Evolutionary conservation across 2,888 invertebrate genomes (phyloP), one percentile per base, ranked within the genome.

Genomic region (Ctena decussata): DNA sequence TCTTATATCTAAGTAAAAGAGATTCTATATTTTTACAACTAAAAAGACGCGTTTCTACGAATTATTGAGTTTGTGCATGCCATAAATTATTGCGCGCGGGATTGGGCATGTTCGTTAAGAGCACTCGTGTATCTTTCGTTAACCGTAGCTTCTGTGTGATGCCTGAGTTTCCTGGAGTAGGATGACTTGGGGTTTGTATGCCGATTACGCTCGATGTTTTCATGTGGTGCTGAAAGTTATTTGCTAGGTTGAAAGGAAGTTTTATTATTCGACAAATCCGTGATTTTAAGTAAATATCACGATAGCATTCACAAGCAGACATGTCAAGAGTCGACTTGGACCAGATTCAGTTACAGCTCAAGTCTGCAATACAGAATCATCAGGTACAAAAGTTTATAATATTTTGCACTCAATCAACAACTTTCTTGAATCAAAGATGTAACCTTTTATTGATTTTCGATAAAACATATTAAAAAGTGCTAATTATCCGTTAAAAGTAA

Each of bases 321-420:
- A 93, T 94, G 94, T 93, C 93, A 30, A 87, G 92, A 69, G 79
- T 81, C 46, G 94, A 94, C 86, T 87, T 95, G 76, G 93, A 94
- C 86, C 87, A 90, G 70, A 94, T 95, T 72, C 95, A 95, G 86
- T 90, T 87, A 37, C 93, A 94, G 87, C 90, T 95, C 80, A 95
- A 94, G 91, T 89, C 91, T 80, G 94, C 95, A 35, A 95, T 95
- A 80, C 94, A 94, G 91, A 94, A 90, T 90, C 95, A 95, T 90
- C 95, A 95, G 95, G 95, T 95, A 92, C 82, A 81, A 78, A 80
- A 75, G 27, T 41, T 83, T 77, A 11, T 41, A 75, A 70, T 69
- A 39, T 77, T 73, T 35, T 39, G 60, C 74, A 57, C 74, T 71
- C 73, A 76, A 80, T 80, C 84, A 84, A 81, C 84, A 85, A 83